A percentile compares a stretch with the other conserved stretches of the same genome.
These are phyloP conservation scores for Tiliacea citrago DNA, from an alignment of 2,888 invertebrate genomes.

Conservation along the genomic window DNA sequence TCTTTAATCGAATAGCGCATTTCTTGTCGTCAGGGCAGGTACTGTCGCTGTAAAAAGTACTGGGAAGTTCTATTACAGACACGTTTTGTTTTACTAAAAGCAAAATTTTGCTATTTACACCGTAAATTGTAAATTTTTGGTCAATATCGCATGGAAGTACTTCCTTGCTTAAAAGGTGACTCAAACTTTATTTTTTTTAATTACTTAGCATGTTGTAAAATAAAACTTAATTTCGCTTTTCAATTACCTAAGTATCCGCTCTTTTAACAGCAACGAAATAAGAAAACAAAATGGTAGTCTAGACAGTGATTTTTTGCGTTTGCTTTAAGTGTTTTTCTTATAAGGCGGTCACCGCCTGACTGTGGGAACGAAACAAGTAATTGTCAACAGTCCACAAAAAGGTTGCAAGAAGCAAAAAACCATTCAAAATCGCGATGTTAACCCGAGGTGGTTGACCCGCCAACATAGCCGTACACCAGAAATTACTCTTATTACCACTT, in stretches of 20 bases:
- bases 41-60: constrained; percentile 16
- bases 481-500: constrained; percentile 73
- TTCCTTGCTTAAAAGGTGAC: too few species aligned
- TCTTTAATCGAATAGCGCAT: constrained; percentile 32
- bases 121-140: not conserved
- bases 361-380: constrained; percentile 78
- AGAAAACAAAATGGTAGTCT: constrained; percentile 60
- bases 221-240: constrained; percentile 6
- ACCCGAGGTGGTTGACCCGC: constrained; percentile 81
- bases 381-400: constrained; percentile 79
- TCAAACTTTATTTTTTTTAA: not conserved
- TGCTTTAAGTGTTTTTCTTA: constrained; percentile 65
- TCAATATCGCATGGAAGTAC: not conserved
- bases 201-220: not conserved
- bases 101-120: not conserved
- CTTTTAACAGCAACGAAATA: constrained; percentile 23
- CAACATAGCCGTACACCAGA: constrained; percentile 61
- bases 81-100: not conserved
- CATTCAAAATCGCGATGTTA: constrained; percentile 76
- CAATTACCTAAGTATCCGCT: not conserved
- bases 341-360: constrained; percentile 68
- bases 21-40: constrained; percentile 4
- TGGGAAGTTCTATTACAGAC: not conserved
- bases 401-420: constrained; percentile 73
- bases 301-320: constrained; percentile 60